Conservation (phyloP, 2,888 invertebrate genomes). For the Masnerella sp. region DNA sequence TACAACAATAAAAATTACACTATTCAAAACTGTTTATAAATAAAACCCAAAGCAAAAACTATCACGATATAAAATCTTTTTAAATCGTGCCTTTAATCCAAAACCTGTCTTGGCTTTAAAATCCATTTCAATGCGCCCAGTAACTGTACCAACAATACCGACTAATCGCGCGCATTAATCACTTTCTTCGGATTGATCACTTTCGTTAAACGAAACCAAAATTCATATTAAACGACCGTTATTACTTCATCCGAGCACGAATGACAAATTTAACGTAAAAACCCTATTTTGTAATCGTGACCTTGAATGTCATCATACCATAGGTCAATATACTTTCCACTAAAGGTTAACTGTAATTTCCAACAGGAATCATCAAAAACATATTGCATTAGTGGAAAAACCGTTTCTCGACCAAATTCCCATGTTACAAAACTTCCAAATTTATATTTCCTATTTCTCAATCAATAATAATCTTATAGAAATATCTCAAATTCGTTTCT, state of each 20-base stretch:
- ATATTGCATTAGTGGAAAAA: not conserved
- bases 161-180: constrained; percentile 24
- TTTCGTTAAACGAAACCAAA: constrained; percentile 41
- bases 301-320: constrained; percentile 11
- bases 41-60: no score
- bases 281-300: constrained; percentile 31
- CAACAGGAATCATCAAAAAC: not conserved
- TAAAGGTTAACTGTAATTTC: constrained; percentile 1
- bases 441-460: no score
- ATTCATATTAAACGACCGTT: constrained; percentile 25
- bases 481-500: no score
- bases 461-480: no score
- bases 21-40: no score
- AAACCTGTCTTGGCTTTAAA: no score
- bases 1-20: no score
- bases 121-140: constrained; percentile 13
- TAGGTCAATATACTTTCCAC: constrained; percentile 28
- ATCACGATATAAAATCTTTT: no score
- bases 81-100: no score
- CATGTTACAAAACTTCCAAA: not conserved
- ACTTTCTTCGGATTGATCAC: constrained; percentile 38
- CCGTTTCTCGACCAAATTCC: no score
- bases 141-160: constrained; percentile 28
- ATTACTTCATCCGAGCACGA: constrained; percentile 16
- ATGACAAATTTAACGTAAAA: constrained; percentile 11